Percentiles rank a stretch among this genome's conserved stretches.
Evolutionary conservation across 2,888 invertebrate species (phyloP).

Genomic region (Polydrusus cervinus): DNA sequence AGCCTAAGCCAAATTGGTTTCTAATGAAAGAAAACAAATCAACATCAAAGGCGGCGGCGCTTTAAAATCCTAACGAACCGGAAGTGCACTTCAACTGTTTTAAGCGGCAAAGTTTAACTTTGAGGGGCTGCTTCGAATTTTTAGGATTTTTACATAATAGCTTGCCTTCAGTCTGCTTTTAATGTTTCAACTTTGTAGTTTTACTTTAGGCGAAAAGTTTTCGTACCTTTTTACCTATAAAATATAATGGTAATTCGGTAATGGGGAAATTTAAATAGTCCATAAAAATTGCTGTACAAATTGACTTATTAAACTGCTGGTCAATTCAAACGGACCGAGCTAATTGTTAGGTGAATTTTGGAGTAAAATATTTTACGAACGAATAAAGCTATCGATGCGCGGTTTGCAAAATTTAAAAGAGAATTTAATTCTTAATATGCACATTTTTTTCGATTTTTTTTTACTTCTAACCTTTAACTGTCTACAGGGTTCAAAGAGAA

Average conservation of each 20-base stretch:
- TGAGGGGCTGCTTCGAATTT: constrained; percentile 22
- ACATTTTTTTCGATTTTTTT: too few species aligned
- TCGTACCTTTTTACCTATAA: neutral
- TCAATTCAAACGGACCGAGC: too few species aligned
- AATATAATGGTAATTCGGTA: neutral
- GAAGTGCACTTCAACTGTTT: constrained; percentile 41
- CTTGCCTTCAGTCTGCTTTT: neutral
- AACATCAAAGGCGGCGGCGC: constrained; percentile 37
- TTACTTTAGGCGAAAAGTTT: neutral
- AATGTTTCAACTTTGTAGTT: constrained; percentile 19
- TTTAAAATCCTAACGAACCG: constrained; percentile 36
- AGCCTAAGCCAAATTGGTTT: constrained; percentile 38
- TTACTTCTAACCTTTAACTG: too few species aligned
- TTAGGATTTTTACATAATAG: constrained; percentile 3
- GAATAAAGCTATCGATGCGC: too few species aligned
- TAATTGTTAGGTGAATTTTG: too few species aligned
- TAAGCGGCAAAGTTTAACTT: constrained; percentile 39
- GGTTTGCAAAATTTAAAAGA: too few species aligned
- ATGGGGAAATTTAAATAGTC: too few species aligned
- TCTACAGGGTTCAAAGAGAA: too few species aligned
- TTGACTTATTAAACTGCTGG: too few species aligned
- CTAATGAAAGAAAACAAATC: constrained; percentile 50
- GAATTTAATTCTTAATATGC: too few species aligned
- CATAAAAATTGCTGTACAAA: too few species aligned
- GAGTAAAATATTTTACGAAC: too few species aligned